phyloP scores from a whole-genome alignment of 2,113 vertebrate species.

The Falcunculus frontatus region DNA sequence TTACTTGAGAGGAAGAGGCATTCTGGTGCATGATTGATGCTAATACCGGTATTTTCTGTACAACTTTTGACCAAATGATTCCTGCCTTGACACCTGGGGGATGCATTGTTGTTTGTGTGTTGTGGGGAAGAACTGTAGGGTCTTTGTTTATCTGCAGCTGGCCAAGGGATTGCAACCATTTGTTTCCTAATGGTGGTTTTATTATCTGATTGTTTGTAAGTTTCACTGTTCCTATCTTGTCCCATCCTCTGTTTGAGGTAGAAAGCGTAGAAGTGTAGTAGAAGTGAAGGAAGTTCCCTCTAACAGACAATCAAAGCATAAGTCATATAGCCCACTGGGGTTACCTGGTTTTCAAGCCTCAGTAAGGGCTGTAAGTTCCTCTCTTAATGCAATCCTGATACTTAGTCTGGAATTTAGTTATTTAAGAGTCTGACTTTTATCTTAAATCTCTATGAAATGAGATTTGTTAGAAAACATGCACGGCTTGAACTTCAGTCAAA shows the following conservation, averaged over 20 bases:
- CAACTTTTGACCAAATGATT: background rate
- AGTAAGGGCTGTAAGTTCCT: background rate
- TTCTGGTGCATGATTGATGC: background rate
- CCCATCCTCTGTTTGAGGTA: background rate
- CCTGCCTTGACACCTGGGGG: background rate
- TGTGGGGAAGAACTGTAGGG: background rate
- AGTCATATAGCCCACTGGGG: background rate
- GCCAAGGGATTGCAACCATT: background rate
- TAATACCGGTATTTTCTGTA: background rate
- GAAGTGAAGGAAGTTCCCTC: background rate
- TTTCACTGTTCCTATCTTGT: background rate
- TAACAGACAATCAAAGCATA: background rate
- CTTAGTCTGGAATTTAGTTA: background rate
- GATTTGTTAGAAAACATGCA: background rate
- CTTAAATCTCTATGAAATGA: background rate
- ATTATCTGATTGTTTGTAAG: background rate
- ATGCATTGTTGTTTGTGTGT: background rate
- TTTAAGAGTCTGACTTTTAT: background rate
- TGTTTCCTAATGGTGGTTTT: background rate
- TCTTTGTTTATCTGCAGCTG: background rate
- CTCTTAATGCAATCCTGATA: background rate
- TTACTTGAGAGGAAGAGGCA: background rate
- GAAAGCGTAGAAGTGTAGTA: too few species aligned
- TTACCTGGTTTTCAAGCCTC: background rate
- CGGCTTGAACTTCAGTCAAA: background rate